A percentile compares a stretch with the other conserved stretches of the same genome.
Conservation (phyloP, 2,113 vertebrate genomes). For the Sciurus niger region DNA sequence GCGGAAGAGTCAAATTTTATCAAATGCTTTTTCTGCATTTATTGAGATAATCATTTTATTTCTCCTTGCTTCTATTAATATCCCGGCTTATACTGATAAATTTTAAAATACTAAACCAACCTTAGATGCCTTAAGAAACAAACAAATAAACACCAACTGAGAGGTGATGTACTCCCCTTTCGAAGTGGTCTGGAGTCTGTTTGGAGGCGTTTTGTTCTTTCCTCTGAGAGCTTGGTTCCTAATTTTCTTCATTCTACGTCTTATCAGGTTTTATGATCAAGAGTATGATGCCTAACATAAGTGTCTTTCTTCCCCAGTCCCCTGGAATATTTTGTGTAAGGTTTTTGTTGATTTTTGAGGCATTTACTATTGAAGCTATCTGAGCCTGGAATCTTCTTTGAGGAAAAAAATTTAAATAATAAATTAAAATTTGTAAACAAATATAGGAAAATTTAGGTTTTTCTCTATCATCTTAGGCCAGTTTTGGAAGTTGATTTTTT, state of each 20-base stretch:
- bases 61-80: not conserved
- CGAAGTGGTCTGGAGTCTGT: not conserved
- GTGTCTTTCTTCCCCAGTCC: not conserved
- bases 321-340: not conserved
- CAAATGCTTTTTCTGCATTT: not conserved
- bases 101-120: not conserved
- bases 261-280: not conserved
- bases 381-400: not conserved
- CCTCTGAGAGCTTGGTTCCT: not conserved
- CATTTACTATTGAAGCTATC: not conserved
- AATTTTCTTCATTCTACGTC: not conserved
- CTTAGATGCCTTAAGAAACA: not conserved
- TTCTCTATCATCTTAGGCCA: not conserved
- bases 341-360: not conserved
- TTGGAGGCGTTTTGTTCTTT: not conserved
- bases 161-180: not conserved
- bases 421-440: too few relatives aligned
- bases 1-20: not conserved
- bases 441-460: not conserved
- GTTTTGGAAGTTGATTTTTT: not conserved
- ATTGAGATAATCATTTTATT: not conserved
- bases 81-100: not conserved
- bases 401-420: conserved; percentile 38
- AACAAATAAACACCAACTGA: not conserved
- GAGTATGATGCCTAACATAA: not conserved